Conservation (phyloP, 2,888 invertebrate species). For the Heteromyza rotundicornis region DNA sequence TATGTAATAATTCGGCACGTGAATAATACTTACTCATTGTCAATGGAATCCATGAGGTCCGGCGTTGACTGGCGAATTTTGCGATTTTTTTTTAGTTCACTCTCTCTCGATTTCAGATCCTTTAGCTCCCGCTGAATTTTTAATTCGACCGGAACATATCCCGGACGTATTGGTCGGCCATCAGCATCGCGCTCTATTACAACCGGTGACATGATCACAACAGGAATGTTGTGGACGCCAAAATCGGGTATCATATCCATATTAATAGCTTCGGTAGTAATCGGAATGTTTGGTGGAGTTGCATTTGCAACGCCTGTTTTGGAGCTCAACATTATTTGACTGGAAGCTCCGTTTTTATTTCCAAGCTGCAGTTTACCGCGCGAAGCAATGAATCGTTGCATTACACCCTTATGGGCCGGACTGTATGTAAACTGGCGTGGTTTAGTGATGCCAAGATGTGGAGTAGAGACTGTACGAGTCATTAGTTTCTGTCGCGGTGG, state of each 20-base stretch:
- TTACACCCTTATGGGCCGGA: constrained; percentile 75
- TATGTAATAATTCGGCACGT: no score
- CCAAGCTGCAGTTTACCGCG: constrained; percentile 70
- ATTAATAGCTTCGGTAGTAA: constrained; percentile 45
- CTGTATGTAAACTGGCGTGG: constrained; percentile 69
- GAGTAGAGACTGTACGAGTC: constrained; percentile 57
- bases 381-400: constrained; percentile 84
- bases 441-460: constrained; percentile 42
- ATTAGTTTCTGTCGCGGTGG: constrained; percentile 61
- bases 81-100: constrained; percentile 76
- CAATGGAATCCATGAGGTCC: constrained; percentile 68
- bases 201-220: constrained; percentile 57
- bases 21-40: constrained; percentile 65
- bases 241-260: constrained; percentile 12
- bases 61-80: constrained; percentile 70
- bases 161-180: constrained; percentile 74
- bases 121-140: constrained; percentile 86
- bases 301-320: constrained; percentile 29
- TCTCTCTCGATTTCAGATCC: constrained; percentile 83
- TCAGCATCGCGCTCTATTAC: constrained; percentile 67
- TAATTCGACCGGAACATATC: constrained; percentile 84
- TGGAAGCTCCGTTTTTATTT: constrained; percentile 25
- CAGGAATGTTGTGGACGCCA: constrained; percentile 40
- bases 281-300: constrained; percentile 28
- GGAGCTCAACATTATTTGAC: constrained; percentile 29